Conservation (phyloP, 1,140 invertebrate species). For the Copidosoma floridanum region DNA sequence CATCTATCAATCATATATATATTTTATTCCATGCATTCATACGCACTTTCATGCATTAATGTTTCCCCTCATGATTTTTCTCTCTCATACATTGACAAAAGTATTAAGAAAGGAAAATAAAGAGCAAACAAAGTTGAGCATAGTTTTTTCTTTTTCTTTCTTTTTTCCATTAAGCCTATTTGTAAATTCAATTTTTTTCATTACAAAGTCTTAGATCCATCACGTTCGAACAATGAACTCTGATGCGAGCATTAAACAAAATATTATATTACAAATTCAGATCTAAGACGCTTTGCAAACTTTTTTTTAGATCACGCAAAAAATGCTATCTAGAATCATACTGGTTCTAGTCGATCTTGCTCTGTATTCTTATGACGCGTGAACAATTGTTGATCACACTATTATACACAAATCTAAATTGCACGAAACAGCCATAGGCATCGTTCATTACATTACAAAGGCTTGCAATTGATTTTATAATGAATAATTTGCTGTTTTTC, state of each 20-base stretch:
- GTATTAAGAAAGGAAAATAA: too few species aligned
- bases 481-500: slow-evolving; percentile 14
- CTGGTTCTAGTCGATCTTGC: slow-evolving; percentile 23
- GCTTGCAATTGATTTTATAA: slow-evolving; percentile 19
- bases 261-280: slow-evolving; percentile 28
- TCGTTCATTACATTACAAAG: slow-evolving; percentile 16
- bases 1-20: slow-evolving; percentile 4
- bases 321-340: slow-evolving; percentile 14
- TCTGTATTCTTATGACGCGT: slow-evolving; percentile 6
- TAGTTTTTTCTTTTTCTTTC: too few species aligned
- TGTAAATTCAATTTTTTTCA: slow-evolving; percentile 13
- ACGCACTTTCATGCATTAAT: neutral
- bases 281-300: slow-evolving; percentile 28
- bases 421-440: slow-evolving; percentile 25
- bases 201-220: slow-evolving; percentile 25
- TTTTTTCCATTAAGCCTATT: neutral
- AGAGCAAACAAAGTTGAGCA: too few species aligned
- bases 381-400: slow-evolving; percentile 20
- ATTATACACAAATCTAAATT: slow-evolving; percentile 29
- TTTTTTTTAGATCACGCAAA: slow-evolving; percentile 13
- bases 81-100: too few species aligned
- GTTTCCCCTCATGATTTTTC: too few species aligned
- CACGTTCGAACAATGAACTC: slow-evolving; percentile 11
- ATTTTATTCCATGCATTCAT: neutral
- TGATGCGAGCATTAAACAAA: slow-evolving; percentile 20